A percentile compares a stretch with the other conserved stretches of the same genome.
Evolutionary conservation across 2,888 invertebrate species (phyloP).

Genomic region (Pandemis corylana): DNA sequence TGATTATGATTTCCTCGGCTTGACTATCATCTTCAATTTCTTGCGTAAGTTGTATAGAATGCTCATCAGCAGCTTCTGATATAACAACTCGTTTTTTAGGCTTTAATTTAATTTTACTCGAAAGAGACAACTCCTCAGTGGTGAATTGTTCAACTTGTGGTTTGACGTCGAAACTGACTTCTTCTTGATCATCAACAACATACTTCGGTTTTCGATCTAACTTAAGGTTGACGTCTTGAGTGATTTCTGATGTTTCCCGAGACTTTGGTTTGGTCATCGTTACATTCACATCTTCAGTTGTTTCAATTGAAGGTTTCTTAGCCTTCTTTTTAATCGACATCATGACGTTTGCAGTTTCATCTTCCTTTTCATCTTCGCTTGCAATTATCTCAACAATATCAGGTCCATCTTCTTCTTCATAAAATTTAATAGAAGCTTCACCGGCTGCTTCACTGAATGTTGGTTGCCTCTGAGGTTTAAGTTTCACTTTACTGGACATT

Average conservation of each 20-base stretch:
- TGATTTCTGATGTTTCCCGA: conserved; percentile 78
- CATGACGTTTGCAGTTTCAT: conserved; percentile 67
- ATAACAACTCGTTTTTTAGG: conserved; percentile 86
- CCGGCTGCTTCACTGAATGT: conserved; percentile 91
- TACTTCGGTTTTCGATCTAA: conserved; percentile 88
- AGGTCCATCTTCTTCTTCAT: conserved; percentile 77
- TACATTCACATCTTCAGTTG: conserved; percentile 68
- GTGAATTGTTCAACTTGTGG: conserved; percentile 80
- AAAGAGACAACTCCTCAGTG: conserved; percentile 89
- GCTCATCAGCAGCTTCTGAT: conserved; percentile 88
- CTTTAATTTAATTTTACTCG: conserved; percentile 88
- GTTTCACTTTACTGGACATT: conserved; percentile 92
- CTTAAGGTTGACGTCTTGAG: conserved; percentile 87
- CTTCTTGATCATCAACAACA: conserved; percentile 88
- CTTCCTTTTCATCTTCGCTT: conserved; percentile 77
- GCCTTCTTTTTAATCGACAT: conserved; percentile 72
- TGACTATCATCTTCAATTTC: conserved; percentile 87
- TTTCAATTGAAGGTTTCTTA: conserved; percentile 62
- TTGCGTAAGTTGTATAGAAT: conserved; percentile 87
- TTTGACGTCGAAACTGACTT: conserved; percentile 77
- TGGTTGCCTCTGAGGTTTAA: conserved; percentile 89
- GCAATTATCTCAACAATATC: conserved; percentile 79
- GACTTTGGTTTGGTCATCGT: conserved; percentile 67
- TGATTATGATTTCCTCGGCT: conserved; percentile 87
- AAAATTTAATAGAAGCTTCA: conserved; percentile 89